phyloP scores from a whole-genome alignment of 2,797 vertebrate species.

The Poecilia gillii region DNA sequence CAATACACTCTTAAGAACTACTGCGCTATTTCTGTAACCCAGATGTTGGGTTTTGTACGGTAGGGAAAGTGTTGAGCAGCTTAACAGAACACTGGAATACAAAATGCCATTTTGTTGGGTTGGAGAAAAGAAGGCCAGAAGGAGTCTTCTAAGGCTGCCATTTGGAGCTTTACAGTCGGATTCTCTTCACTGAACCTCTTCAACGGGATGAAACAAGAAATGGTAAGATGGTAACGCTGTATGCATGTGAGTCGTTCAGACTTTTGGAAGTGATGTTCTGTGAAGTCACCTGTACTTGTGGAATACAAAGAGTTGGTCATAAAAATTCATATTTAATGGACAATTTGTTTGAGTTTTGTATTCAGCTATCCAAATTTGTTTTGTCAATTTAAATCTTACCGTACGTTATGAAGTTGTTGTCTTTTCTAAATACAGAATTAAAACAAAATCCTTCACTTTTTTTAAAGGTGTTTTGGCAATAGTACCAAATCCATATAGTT shows the following conservation, averaged over 20 bases:
- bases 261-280: not conserved
- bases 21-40: not conserved
- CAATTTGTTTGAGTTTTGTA: too few species aligned
- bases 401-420: too few species aligned
- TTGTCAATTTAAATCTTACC: too few species aligned
- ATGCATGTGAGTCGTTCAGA: too few species aligned
- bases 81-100: not conserved
- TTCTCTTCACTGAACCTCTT: not conserved
- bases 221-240: not conserved
- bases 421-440: not conserved
- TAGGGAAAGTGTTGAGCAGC: not conserved
- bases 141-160: not conserved
- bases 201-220: not conserved
- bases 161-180: not conserved
- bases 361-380: too few species aligned
- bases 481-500: not conserved
- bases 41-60: not conserved
- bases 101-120: not conserved
- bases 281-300: not conserved
- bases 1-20: not conserved
- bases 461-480: not conserved
- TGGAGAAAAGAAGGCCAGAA: not conserved
- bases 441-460: not conserved
- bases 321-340: too few species aligned
- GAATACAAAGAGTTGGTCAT: too few species aligned